Evolutionary conservation across 2,888 invertebrate genomes (phyloP), one percentile per base, ranked within the genome.

Genomic region (Copidosoma aretas): DNA sequence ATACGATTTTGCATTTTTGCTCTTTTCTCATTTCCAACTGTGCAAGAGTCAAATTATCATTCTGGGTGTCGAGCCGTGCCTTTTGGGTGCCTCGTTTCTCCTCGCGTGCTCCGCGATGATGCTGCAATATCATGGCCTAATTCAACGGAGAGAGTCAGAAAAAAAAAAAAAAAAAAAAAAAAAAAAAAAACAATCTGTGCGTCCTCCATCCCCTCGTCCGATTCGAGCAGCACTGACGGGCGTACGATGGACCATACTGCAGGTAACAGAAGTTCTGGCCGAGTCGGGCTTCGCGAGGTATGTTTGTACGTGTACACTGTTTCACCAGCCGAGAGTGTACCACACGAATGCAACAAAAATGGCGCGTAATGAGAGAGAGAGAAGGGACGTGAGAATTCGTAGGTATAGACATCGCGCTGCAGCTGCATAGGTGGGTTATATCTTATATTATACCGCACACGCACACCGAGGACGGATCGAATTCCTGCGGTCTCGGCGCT

Each of bases 141-240:
- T 41, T 46, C 43, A 46, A 46, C 17, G 17, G 12, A 46, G 12
- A 46, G 17, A 46, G 14, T 3, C 17, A 12, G 15, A 46, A 17
- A 46, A 17, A 10, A 10, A 14, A 41, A 8, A 41, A 14, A 41
- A 41, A 41, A 8, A 41, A 14, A 41, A 41, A 14, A 8, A 41
- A 14, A 8, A 41, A 14, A 10, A 41, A 14, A 8, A 41, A 14
- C 41, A 41, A 63, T 67, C 69, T 71, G 67, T 67, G 65, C 67
- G 67, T 65, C 64, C 62, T 58, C 71, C 67, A 70, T 62, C 73
- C 73, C 67, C 69, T 67, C 71, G 54, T 71, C 65, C 63, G 70
- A 71, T 69, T 64, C 62, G 62, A 67, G 64, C 71, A 70, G 68
- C 72, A 65, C n/a, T n/a, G n/a, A n/a, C n/a, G n/a, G n/a, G n/a